Base-by-base conservation (phyloP, 2,113 vertebrate genomes). In the Garra rufa region DNA sequence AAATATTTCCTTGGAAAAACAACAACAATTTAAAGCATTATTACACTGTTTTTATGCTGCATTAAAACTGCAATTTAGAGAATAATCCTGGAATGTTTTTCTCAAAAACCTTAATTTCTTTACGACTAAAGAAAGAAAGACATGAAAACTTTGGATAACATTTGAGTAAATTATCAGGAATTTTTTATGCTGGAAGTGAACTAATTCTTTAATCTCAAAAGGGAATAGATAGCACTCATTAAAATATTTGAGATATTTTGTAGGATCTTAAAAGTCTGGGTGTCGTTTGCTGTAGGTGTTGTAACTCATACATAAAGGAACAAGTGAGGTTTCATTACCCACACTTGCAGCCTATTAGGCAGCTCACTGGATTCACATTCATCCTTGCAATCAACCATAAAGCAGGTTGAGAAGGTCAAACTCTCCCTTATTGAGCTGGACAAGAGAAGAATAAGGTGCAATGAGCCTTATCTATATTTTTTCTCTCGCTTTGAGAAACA, bases 201-300 rank as follows among this genome's bases (percentile, higher is more conserved):
- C 34, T 34, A 34, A 34, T 34, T 5, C 34, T 34, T 93, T 91
- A 91, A 91, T 88, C 85, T 76, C 74, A 87, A 41, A n/a, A 92
- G 2, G 83, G 65, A 89, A 85, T 85, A 93, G 91, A 90, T 87
- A 91, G 71, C 2, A 19, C 87, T 93, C 88, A 93, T 90, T 93
- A 92, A 93, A 95, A 93, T 81, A 81, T 92, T 89, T 91, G 84
- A 26, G 91, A 92, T 90, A 91, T 91, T 93, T 92, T 93, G 92
- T 92, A 90, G 92, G 92, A 87, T 90, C 90, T 69, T 91, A 90
- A 86, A 87, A n/a, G 76, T 87, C 84, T 87, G 92, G 89, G 41
- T 91, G 88, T 91, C 93, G 87, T 90, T 92, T 91, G 81, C 88
- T 76, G 83, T 69, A 30, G 83, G 83, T 74, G 80, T 57, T 87